Evolutionary conservation across 2,113 vertebrate genomes (phyloP), one percentile per base, ranked within the genome.

Genomic region (Megaleporinus macrocephalus): DNA sequence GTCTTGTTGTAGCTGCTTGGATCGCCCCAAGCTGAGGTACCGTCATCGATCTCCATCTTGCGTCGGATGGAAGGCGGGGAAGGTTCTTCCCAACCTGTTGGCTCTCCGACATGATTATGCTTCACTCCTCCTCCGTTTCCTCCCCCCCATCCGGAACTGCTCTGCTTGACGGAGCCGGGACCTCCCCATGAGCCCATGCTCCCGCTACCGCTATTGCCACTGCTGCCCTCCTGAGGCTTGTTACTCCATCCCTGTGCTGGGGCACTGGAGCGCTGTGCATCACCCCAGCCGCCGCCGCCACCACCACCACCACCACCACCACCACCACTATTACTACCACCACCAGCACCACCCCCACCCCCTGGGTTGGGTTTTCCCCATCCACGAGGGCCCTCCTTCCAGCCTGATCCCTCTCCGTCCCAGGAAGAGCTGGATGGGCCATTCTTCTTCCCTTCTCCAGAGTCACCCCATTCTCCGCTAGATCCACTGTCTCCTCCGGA

Each of bases 31-130:
- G 97, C 97, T 86, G 97, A 97, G 86, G 97, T 99, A 91, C 98
- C 98, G 57, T 99, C 98, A 89, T 99, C 98, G 0, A 99, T 98
- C 91, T 99, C 98, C 96, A 98, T 99, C 87, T 98, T 99, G 79
- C 96, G 97, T 57, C 97, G 94, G 88, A 98, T 95, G 89, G 98
- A 98, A 10, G 97, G 96, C 41, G 97, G 97, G 74, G 97, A 97
- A 76, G 97, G 97, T 68, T 98, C 97, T 87, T 98, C 96, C 98
- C 98, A 99, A 88, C 98, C 98, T 41, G 96, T 98, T 78, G 96
- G 89, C 86, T 97, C 95, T 81, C 93, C 90, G 85, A 86, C 70
- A 24, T 95, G 94, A 85, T 98, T 98, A 87, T 94, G 94, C 85
- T 94, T 95, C 51, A 33, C 55, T 44, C 84, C 65, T 73, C 83